Base-by-base conservation (phyloP, 2,888 invertebrate species). In the Cryptus viduatorius region DNA sequence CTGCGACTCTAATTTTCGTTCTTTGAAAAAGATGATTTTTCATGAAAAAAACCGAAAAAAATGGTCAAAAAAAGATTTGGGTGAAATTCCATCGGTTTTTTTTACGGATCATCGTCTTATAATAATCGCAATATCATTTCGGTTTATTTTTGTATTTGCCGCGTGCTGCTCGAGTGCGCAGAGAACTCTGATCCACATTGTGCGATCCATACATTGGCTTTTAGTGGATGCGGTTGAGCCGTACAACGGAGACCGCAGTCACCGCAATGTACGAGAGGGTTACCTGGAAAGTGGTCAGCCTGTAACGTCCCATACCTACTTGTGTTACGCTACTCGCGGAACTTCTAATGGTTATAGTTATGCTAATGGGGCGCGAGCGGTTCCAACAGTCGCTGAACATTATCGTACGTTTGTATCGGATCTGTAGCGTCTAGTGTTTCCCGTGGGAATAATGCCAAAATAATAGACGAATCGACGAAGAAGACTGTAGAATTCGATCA, bases 211-310 rank as follows among this genome's bases (percentile, higher is more conserved):
- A 77, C 86, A 86, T 86, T 88, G 86, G 86, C 87, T 88, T 88
- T 89, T 88, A 89, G 87, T 88, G 84, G 87, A 88, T 86, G 87
- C 75, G 88, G 87, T 87, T 44, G 77, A 85, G 79, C 86, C 59
- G 82, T 86, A 80, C 83, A 84, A 78, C 84, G 81, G 75, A 82
- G 79, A 87, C 87, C 88, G 76, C 89, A 77, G 82, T 69, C 16
- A 82, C 89, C 89, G 79, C 89, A 89, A 87, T 83, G 87, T 87
- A 87, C 84, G 89, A 88, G 89, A 88, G 87, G 82, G 87, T 86
- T 87, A 86, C 89, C 87, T 85, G 87, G 83, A 87, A 88, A 87
- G 86, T 86, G 88, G 86, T 85, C 87, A 84, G 83, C 82, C 81
- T 85, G 86, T 89, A 87, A 86, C 84, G 86, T 79, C 80, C 76